These are phyloP conservation scores for Excalfactoria chinensis DNA, from an alignment of 2,113 vertebrate genomes.

Conservation along the genomic window DNA sequence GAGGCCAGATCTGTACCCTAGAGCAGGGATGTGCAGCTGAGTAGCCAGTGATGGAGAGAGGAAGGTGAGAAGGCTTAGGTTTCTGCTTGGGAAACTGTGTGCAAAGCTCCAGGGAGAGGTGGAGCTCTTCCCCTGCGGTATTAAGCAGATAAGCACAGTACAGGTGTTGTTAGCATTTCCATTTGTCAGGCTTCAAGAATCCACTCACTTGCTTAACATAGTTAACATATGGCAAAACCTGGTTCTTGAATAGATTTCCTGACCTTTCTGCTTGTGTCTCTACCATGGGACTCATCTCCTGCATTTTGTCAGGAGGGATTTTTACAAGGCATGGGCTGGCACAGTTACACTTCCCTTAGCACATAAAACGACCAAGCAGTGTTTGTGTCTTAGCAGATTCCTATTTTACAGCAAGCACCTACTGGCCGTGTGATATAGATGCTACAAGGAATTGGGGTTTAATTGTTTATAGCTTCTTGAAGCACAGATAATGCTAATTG, in stretches of 20 bases:
- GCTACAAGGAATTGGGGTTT: background rate
- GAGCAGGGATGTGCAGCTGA: background rate
- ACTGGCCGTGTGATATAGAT: background rate
- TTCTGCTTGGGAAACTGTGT: background rate
- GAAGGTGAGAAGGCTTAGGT: background rate
- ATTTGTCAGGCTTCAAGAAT: background rate
- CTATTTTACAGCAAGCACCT: background rate
- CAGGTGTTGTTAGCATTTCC: background rate
- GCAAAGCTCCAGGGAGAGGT: background rate
- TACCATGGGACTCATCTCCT: background rate
- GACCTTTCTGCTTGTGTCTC: background rate
- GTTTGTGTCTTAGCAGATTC: background rate
- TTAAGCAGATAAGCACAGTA: background rate
- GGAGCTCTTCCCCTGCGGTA: background rate
- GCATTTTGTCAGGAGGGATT: background rate
- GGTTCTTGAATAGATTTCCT: background rate
- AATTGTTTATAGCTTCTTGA: background rate
- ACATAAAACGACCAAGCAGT: background rate
- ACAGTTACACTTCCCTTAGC: background rate
- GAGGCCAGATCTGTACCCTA: background rate
- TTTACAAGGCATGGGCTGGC: background rate
- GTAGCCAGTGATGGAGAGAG: background rate
- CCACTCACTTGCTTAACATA: background rate
- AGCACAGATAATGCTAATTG: background rate
- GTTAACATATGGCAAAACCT: background rate